Base-by-base conservation (phyloP, 2,797 vertebrate genomes). In the Micrastur ruficollis region DNA sequence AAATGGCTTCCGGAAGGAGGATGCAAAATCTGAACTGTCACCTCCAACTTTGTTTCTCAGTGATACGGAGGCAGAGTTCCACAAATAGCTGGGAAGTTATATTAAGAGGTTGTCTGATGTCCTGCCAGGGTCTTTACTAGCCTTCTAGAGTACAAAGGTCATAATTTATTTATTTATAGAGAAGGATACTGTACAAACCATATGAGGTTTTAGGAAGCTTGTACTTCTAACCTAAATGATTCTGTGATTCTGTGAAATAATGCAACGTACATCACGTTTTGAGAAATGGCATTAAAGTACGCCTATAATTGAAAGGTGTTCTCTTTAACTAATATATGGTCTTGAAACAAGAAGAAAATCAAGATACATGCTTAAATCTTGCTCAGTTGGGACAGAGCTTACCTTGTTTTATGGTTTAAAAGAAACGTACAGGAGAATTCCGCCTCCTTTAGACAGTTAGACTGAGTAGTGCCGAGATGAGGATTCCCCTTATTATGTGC, bases 41-140 rank as follows among this genome's bases (percentile, higher is more conserved):
- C 95, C 96, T 96, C 95, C 97, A 95, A 73, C 92, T 92, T 86
- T 56, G 86, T 59, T 93, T 74, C 80, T 93, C 49, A 53, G 89
- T 90, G 93, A 95, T 92, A 97, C 2, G 2, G 68, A 94, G 90
- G 91, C 94, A 94, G 92, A 82, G 73, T 93, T 93, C 94, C 94
- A 96, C 94, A 96, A 92, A 97, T 91, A 96, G 91, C 85, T 62
- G 74, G 26, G 21, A 93, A 97, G 95, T 97, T 97, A 81, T 91
- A 97, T 95, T 95, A 90, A 90, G 92, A 96, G 78, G 58, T 26
- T 81, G 81, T 97, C 71, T 96, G 97, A 97, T 95, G 95, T 97
- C 62, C 90, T 96, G 97, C 97, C 95, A 97, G 95, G 91, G 90
- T 94, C 92, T 96, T 92, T 90, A 86, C 76, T 56, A 86, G 89